These are phyloP conservation scores for Ferrisia virgata DNA, from an alignment of 2,888 invertebrate genomes.

Conservation along the genomic window DNA sequence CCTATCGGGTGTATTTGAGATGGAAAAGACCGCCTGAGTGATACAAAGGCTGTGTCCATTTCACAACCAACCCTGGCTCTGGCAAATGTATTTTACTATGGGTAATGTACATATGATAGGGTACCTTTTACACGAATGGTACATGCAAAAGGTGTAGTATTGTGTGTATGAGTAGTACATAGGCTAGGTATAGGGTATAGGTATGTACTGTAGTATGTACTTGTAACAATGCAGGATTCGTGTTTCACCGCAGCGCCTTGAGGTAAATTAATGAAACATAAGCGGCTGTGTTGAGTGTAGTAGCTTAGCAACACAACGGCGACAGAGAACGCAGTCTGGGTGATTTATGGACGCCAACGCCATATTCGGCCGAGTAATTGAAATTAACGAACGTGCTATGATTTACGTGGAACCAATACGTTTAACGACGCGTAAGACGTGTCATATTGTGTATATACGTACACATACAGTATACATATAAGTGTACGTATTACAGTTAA, in stretches of 20 bases:
- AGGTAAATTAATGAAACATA: conserved; percentile 5
- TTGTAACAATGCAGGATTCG: neutral
- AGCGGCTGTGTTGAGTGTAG: neutral
- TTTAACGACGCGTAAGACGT: neutral
- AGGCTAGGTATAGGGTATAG: too few species aligned
- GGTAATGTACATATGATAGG: too few species aligned
- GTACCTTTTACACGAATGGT: too few species aligned
- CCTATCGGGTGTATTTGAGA: neutral
- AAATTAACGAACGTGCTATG: neutral
- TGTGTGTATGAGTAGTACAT: too few species aligned
- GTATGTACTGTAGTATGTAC: too few species aligned
- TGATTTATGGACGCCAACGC: neutral
- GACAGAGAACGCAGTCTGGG: neutral
- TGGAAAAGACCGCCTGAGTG: too few species aligned
- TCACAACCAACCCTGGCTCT: neutral
- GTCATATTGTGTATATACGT: too few species aligned
- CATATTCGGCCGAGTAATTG: neutral
- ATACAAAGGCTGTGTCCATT: neutral
- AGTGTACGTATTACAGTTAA: too few species aligned
- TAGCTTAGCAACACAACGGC: neutral
- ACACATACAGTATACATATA: too few species aligned
- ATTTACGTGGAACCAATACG: neutral
- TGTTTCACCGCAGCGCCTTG: neutral
- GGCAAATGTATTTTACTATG: neutral
- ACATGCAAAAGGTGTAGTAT: too few species aligned